Percentiles rank a stretch among this genome's conserved stretches.
Evolutionary conservation across 2,888 invertebrate genomes (phyloP).

Genomic region (Ditula angustiorana): DNA sequence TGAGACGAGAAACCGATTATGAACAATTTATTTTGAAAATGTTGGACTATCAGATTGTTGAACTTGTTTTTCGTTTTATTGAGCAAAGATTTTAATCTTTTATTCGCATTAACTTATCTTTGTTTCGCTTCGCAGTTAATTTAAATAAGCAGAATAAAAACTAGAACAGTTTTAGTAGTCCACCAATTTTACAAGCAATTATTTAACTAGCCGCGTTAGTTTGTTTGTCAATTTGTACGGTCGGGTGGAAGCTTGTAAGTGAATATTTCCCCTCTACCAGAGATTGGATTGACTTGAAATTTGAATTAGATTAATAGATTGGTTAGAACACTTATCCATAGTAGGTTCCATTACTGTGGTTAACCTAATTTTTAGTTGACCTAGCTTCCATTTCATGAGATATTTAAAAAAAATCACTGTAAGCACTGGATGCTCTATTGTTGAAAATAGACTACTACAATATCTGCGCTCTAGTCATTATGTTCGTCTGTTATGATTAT

Average conservation of each 20-base stretch:
- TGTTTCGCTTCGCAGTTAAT: too few species aligned
- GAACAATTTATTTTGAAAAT: not conserved
- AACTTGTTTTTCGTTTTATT: not conserved
- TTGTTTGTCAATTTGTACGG: too few species aligned
- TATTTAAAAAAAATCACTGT: constrained; percentile 2
- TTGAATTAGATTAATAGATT: too few species aligned
- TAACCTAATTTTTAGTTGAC: not conserved
- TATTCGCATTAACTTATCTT: too few species aligned
- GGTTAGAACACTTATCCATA: too few species aligned
- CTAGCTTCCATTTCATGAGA: constrained; percentile 2
- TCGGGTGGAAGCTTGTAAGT: too few species aligned
- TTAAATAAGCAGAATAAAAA: too few species aligned
- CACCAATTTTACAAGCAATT: too few species aligned
- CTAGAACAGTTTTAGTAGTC: too few species aligned
- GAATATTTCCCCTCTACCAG: too few species aligned
- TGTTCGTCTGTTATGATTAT: constrained; percentile 7
- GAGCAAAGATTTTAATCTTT: not conserved
- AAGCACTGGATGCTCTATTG: constrained; percentile 12
- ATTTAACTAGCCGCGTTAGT: too few species aligned
- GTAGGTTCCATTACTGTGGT: not conserved
- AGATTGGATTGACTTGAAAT: too few species aligned
- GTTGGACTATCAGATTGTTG: not conserved
- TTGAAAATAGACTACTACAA: constrained; percentile 9
- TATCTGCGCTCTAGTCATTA: constrained; percentile 12
- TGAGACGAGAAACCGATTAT: not conserved